Percentiles rank a stretch among this genome's conserved stretches.
phyloP scores from a whole-genome alignment of 2,888 invertebrate species.

The Andrena dorsata region DNA sequence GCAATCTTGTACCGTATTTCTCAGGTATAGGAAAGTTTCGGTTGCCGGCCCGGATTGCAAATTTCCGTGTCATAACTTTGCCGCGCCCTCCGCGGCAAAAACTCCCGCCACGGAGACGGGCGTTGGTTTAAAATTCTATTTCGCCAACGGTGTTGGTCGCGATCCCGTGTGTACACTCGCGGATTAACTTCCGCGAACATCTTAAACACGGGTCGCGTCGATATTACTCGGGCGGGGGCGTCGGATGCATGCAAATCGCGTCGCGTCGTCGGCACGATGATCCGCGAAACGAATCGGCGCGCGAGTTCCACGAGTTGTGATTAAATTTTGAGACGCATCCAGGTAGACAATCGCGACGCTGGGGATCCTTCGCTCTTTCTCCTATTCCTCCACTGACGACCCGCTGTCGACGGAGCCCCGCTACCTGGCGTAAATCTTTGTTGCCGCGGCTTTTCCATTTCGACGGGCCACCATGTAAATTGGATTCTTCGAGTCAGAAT shows the following conservation, averaged over 20 bases:
- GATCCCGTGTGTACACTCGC: not conserved
- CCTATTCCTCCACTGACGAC: slow-evolving; percentile 29
- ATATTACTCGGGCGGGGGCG: not conserved
- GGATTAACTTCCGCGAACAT: slow-evolving; percentile 8
- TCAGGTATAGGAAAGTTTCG: not conserved
- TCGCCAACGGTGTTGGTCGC: not conserved
- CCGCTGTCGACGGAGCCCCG: slow-evolving; percentile 20
- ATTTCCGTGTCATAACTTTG: not conserved
- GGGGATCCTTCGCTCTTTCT: slow-evolving; percentile 3
- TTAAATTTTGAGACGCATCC: slow-evolving; percentile 34
- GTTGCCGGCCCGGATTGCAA: not conserved
- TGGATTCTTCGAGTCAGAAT: slow-evolving; percentile 65
- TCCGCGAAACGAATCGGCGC: slow-evolving; percentile 29
- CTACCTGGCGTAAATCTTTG: slow-evolving; percentile 45
- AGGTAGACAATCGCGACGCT: not conserved
- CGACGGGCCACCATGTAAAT: slow-evolving; percentile 60
- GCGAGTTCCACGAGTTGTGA: slow-evolving; percentile 12
- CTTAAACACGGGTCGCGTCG: slow-evolving; percentile 1
- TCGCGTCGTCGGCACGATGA: slow-evolving; percentile 19
- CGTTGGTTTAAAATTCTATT: slow-evolving; percentile 10
- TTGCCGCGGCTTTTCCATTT: slow-evolving; percentile 55
- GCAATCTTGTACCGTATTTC: slow-evolving; percentile 7
- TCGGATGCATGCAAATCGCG: slow-evolving; percentile 27
- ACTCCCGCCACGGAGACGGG: not conserved
- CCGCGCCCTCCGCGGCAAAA: not conserved